phyloP scores from a whole-genome alignment of 2,888 invertebrate species.

The Nyleta sp. region DNA sequence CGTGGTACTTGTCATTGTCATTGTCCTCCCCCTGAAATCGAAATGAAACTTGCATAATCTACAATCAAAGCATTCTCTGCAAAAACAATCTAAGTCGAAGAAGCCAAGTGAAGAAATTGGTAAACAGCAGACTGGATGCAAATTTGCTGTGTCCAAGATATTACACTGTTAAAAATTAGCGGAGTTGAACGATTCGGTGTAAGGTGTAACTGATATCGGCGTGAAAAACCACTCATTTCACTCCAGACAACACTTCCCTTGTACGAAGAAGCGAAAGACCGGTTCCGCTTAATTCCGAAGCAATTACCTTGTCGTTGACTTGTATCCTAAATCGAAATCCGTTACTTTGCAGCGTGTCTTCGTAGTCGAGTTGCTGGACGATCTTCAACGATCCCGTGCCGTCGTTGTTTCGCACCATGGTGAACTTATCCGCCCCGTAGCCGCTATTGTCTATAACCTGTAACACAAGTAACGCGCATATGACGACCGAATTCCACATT shows the following conservation, averaged over 20 bases:
- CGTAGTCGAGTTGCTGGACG: slow-evolving; percentile 97
- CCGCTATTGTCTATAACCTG: slow-evolving; percentile 95
- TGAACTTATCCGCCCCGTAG: slow-evolving; percentile 97
- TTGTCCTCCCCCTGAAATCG: slow-evolving; percentile 90
- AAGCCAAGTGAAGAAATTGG: too few relatives aligned
- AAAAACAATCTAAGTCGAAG: too few relatives aligned
- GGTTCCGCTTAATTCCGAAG: neutral
- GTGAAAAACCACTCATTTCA: too few relatives aligned
- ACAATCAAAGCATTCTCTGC: neutral
- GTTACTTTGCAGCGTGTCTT: slow-evolving; percentile 96
- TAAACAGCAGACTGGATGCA: too few relatives aligned
- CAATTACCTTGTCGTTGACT: slow-evolving; percentile 91
- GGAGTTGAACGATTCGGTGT: too few relatives aligned
- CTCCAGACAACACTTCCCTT: too few relatives aligned
- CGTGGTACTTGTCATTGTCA: slow-evolving; percentile 98
- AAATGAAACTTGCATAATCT: neutral
- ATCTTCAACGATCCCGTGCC: slow-evolving; percentile 97
- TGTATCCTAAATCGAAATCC: slow-evolving; percentile 97
- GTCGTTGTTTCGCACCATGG: slow-evolving; percentile 98
- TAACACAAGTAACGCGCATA: too few relatives aligned
- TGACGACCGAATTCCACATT: too few relatives aligned
- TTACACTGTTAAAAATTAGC: too few relatives aligned
- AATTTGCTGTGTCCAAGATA: too few relatives aligned
- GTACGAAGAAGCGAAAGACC: too few relatives aligned
- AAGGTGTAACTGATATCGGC: too few relatives aligned